Conservation (phyloP, 2,113 vertebrate genomes). For the Cariama cristata region DNA sequence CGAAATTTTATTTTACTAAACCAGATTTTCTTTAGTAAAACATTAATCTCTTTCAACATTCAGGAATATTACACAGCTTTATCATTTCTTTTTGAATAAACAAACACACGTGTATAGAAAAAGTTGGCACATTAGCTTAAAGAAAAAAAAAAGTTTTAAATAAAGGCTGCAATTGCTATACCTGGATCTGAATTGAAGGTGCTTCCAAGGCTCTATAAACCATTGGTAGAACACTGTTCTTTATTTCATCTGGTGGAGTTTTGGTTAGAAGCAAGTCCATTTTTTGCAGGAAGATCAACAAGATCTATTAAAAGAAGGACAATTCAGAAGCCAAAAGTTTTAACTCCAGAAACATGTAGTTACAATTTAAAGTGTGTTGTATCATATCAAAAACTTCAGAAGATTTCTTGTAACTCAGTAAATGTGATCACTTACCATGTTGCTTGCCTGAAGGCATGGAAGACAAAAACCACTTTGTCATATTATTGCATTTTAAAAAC, state of each 20-base stretch:
- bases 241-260: constrained; percentile 95
- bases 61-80: background rate
- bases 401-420: constrained; percentile 61
- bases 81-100: background rate
- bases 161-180: constrained; percentile 48
- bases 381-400: background rate
- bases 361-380: background rate
- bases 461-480: constrained; percentile 79
- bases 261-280: constrained; percentile 98
- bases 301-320: constrained; percentile 81
- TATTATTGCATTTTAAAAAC: constrained; percentile 61
- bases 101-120: background rate
- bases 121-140: background rate
- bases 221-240: constrained; percentile 94
- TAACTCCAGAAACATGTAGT: background rate
- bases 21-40: background rate
- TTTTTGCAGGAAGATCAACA: constrained; percentile 99
- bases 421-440: constrained; percentile 93
- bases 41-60: background rate
- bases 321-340: constrained; percentile 10
- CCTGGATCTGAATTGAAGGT: constrained; percentile 98
- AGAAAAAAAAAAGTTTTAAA: background rate
- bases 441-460: constrained; percentile 98
- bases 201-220: constrained; percentile 96
- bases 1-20: background rate